These are phyloP conservation scores for Conger conger DNA, from an alignment of 2,113 vertebrate species.

Conservation along the genomic window DNA sequence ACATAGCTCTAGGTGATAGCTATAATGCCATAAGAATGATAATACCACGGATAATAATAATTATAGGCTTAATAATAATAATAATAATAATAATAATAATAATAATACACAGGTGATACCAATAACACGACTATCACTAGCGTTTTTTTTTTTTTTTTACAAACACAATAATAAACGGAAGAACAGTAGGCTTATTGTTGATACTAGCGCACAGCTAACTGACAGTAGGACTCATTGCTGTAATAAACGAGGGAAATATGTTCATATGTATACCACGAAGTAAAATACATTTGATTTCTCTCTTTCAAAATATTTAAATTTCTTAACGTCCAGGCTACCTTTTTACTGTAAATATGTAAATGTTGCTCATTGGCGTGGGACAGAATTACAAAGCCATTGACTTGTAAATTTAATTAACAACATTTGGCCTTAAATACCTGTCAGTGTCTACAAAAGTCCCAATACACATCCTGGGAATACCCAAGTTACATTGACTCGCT, in stretches of 20 bases:
- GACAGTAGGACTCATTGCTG: too few relatives aligned
- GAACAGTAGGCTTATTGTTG: too few relatives aligned
- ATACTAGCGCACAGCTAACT: too few relatives aligned
- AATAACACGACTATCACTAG: too few relatives aligned
- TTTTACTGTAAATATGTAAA: not conserved
- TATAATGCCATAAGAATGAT: too few relatives aligned
- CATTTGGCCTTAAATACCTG: conserved; percentile 47
- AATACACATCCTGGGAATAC: conserved; percentile 60
- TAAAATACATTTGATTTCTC: not conserved
- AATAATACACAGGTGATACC: not conserved
- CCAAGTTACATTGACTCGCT: conserved; percentile 11
- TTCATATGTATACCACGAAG: not conserved
- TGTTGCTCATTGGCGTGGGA: conserved; percentile 7
- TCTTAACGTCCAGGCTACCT: not conserved
- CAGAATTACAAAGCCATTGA: conserved; percentile 53
- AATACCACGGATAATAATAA: too few relatives aligned
- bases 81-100: not conserved
- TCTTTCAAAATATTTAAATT: not conserved
- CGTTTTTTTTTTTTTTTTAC: too few relatives aligned
- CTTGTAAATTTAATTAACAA: conserved; percentile 63
- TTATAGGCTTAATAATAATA: not conserved
- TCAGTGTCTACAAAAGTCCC: conserved; percentile 47
- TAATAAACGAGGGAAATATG: not conserved
- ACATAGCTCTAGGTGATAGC: not conserved
- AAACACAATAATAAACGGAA: too few relatives aligned